These are phyloP conservation scores for Phenacoccus solenopsis DNA, from an alignment of 1,140 invertebrate genomes.

Conservation along the genomic window DNA sequence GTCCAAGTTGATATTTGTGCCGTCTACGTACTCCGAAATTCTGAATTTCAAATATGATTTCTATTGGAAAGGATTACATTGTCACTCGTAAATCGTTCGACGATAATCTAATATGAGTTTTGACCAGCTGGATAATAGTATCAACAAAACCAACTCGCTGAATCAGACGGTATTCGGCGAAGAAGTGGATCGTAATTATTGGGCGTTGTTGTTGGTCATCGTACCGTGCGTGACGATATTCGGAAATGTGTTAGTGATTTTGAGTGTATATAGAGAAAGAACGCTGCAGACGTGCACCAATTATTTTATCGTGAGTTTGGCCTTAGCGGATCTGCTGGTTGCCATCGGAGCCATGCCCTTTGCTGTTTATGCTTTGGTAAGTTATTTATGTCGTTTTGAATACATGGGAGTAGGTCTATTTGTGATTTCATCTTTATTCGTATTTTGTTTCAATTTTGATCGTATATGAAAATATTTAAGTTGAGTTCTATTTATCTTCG, in stretches of 20 bases:
- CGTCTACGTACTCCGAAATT: neutral
- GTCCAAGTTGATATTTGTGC: neutral
- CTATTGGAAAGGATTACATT: neutral
- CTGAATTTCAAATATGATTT: neutral
- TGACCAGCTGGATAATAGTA: neutral
- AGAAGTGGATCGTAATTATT: conserved; percentile 49
- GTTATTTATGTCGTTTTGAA: too few relatives aligned
- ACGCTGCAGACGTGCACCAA: conserved; percentile 90
- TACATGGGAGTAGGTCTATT: too few relatives aligned
- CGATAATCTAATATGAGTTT: neutral
- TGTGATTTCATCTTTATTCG: too few relatives aligned
- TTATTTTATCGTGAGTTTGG: conserved; percentile 95
- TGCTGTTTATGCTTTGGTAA: conserved; percentile 91
- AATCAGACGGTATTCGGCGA: conserved; percentile 31
- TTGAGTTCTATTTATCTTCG: too few relatives aligned
- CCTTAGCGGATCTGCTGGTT: conserved; percentile 92
- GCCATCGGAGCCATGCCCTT: conserved; percentile 96
- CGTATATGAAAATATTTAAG: too few relatives aligned
- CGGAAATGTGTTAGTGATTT: conserved; percentile 91
- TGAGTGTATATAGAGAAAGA: conserved; percentile 80
- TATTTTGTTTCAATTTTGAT: too few relatives aligned
- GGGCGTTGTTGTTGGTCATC: conserved; percentile 71
- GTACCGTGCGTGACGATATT: conserved; percentile 90
- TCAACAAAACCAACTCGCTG: conserved; percentile 34
- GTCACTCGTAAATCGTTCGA: neutral